Base-by-base conservation (phyloP, 1,140 invertebrate species). In the Nomia melanderi region DNA sequence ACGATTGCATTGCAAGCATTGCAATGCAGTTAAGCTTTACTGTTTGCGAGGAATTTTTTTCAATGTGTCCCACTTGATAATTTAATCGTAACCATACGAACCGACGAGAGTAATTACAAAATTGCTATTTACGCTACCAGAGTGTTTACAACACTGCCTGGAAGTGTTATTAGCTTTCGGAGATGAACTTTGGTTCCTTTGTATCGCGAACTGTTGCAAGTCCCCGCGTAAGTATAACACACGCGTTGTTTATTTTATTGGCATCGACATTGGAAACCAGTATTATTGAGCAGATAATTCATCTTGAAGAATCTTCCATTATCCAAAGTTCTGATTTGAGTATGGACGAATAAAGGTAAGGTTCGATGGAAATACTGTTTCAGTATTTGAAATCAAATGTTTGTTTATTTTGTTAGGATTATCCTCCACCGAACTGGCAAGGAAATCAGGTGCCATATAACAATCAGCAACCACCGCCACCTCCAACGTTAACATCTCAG, bases 401-500 rank as follows among this genome's bases (percentile, higher is more conserved):
- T 8, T 67, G 57, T 84, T 79, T 81, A 66, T 81, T 87, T 88
- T 88, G 76, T 57, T 90, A 92, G 91, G 89, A 92, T 78, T 92
- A 92, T 82, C 86, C 91, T 60, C 90, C 91, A 27, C 87, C 88
- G 0, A 88, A 91, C 67, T 92, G 91, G 91, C 90, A 89, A 77
- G 87, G 85, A 60, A 89, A 79, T 78, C 90, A 91, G 81, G 89
- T 92, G 62, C 74, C 85, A 39, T 92, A 92, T 84, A 89, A 86
- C 77, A 92, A 81, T 77, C 91, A 91, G 64, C 90, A 91, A 77
- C 78, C 89, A 11, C 90, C 88, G 14, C 87, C 89, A 23, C 87
- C 90, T 8, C 89, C 83, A 6, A 65, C 87, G 2, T 27, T 85
- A 60, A 81, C 83, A 17, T 54, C 88, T 3, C 85, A 85, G 50